These are phyloP conservation scores for Cheilosia soror DNA, from an alignment of 2,888 invertebrate genomes.

Conservation along the genomic window DNA sequence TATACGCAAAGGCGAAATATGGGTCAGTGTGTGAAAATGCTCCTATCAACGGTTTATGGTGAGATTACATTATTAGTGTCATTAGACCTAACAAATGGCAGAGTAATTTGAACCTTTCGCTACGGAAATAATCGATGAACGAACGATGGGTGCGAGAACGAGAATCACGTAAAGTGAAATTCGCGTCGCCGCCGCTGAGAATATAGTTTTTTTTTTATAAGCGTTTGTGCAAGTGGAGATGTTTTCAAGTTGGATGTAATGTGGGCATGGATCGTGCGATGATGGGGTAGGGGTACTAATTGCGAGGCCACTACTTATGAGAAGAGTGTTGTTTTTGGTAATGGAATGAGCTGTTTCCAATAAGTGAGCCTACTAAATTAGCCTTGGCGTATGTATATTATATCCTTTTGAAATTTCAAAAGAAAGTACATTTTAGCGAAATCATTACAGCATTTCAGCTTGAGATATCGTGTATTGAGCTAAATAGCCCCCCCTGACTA, in stretches of 20 bases:
- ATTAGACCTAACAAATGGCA: conserved; percentile 67
- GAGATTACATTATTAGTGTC: conserved; percentile 72
- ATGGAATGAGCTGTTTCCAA: not conserved
- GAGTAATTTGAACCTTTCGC: conserved; percentile 72
- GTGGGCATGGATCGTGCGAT: conserved; percentile 8
- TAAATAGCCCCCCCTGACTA: too few species aligned
- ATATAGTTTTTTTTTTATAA: not conserved
- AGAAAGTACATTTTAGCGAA: too few species aligned
- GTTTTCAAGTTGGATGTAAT: not conserved
- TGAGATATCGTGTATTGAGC: too few species aligned
- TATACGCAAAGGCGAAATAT: conserved; percentile 56
- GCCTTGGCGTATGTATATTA: not conserved
- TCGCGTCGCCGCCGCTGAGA: conserved; percentile 21
- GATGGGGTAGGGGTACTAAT: conserved; percentile 12
- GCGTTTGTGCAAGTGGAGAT: not conserved
- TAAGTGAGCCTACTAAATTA: not conserved
- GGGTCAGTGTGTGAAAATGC: conserved; percentile 73
- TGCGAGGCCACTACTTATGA: not conserved
- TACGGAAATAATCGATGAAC: conserved; percentile 48
- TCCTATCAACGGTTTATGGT: conserved; percentile 66
- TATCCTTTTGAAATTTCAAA: too few species aligned
- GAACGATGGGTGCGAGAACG: conserved; percentile 32
- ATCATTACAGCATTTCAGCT: too few species aligned
- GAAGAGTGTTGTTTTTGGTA: not conserved
- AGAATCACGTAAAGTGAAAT: conserved; percentile 46